Evolutionary conservation across 2,797 vertebrate genomes (phyloP).

Genomic region (Ficedula albicollis): DNA sequence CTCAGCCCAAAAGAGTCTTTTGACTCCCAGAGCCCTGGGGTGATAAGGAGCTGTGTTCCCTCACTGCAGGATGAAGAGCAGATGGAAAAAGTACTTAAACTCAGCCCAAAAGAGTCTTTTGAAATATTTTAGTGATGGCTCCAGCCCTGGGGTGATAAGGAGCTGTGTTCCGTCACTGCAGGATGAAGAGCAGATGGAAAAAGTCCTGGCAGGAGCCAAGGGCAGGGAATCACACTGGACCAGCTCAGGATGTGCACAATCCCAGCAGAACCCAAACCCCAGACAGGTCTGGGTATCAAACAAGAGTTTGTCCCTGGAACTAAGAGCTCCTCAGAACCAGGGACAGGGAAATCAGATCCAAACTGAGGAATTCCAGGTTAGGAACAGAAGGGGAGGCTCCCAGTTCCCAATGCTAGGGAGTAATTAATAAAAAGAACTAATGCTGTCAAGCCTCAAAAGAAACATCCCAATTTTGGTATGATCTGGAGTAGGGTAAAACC

Average conservation of each 20-base stretch:
- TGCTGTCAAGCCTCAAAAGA: not conserved
- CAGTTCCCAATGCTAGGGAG: not conserved
- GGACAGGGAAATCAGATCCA: not conserved
- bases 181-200: conserved; percentile 33
- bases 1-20: too few relatives aligned
- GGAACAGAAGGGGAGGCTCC: not conserved
- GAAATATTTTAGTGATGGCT: not conserved
- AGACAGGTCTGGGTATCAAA: not conserved
- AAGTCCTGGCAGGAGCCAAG: not conserved
- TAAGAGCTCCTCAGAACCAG: not conserved
- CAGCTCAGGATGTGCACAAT: too few relatives aligned
- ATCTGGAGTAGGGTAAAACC: not conserved
- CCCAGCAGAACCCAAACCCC: not conserved
- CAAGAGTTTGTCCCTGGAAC: not conserved
- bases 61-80: not conserved
- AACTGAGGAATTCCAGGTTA: too few relatives aligned
- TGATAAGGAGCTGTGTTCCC: not conserved
- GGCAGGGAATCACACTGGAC: not conserved
- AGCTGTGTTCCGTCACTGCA: not conserved
- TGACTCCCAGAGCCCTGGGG: not conserved
- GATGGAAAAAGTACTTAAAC: not conserved
- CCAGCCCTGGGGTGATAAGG: not conserved
- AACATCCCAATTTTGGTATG: not conserved
- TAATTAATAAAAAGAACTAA: not conserved
- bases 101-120: too few relatives aligned